Evolutionary conservation across 2,888 invertebrate species (phyloP), one percentile per base, ranked within the genome.

Genomic region (Icerya purchasi): DNA sequence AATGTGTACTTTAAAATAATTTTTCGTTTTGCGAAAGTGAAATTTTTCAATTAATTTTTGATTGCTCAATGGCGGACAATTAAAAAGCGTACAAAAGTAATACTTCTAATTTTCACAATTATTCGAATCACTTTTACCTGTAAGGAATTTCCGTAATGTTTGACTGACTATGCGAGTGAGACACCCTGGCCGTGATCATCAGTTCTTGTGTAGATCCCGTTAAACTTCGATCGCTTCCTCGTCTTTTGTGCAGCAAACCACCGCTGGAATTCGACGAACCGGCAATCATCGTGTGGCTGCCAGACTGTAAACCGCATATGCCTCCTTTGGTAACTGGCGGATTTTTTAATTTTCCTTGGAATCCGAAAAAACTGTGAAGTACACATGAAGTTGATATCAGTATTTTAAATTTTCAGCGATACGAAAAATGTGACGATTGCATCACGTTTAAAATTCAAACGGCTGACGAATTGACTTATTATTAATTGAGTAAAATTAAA

Each of bases 91-190:
- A n/a, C n/a, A n/a, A n/a, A n/a, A n/a, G n/a, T n/a, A n/a, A n/a
- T n/a, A n/a, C n/a, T n/a, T n/a, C n/a, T n/a, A n/a, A n/a, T n/a
- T n/a, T n/a, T n/a, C n/a, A n/a, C n/a, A n/a, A n/a, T n/a, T n/a
- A n/a, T n/a, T n/a, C n/a, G n/a, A n/a, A n/a, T n/a, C n/a, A n/a
- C n/a, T n/a, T n/a, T 63, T 74, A 86, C 86, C 88, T 84, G 75
- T 83, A 84, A 20, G 86, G 83, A 67, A 86, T 82, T 68, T 88
- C 87, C 69, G 84, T 83, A 64, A 91, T 80, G 74, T 91, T 91
- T 68, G 88, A 88, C 72, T 91, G 91, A 68, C 86, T 87, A 73
- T 88, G 88, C 22, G 88, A 87, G 72, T 90, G 90, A 58, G 84
- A 83, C 58, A 86, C 85, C 66, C 78, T 81, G 56, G 82, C 80